Evolutionary conservation across 2,113 vertebrate genomes (phyloP).

Genomic region (Lagopus leucura): DNA sequence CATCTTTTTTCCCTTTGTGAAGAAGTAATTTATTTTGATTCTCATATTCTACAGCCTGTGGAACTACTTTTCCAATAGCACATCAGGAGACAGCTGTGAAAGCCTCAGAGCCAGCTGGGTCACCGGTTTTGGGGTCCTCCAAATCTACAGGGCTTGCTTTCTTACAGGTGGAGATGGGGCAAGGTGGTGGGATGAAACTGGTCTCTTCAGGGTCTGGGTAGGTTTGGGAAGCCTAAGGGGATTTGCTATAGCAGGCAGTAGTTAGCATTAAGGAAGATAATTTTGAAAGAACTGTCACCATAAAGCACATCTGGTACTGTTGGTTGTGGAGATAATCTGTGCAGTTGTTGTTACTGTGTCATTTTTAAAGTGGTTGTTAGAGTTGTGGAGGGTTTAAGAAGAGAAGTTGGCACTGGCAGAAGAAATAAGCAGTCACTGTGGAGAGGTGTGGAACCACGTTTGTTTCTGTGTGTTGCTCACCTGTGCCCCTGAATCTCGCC

Average conservation of each 20-base stretch:
- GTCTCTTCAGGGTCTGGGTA: too few species aligned
- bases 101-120: not conserved
- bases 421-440: not conserved
- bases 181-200: too few species aligned
- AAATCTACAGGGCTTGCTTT: not conserved
- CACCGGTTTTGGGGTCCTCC: not conserved
- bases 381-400: too few species aligned
- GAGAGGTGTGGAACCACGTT: not conserved
- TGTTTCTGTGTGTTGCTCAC: not conserved
- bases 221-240: too few species aligned
- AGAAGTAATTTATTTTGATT: not conserved
- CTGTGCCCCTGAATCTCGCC: not conserved
- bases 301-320: too few species aligned
- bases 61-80: not conserved
- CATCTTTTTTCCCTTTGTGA: not conserved
- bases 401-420: not conserved
- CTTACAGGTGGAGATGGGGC: not conserved
- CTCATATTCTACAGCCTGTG: not conserved
- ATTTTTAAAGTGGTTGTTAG: too few species aligned
- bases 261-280: too few species aligned
- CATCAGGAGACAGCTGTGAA: accelerated
- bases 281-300: too few species aligned
- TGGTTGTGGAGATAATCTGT: too few species aligned
- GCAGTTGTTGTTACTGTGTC: too few species aligned
- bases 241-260: too few species aligned